Conservation (phyloP, 1,140 invertebrate species). For the Prorops nasuta region DNA sequence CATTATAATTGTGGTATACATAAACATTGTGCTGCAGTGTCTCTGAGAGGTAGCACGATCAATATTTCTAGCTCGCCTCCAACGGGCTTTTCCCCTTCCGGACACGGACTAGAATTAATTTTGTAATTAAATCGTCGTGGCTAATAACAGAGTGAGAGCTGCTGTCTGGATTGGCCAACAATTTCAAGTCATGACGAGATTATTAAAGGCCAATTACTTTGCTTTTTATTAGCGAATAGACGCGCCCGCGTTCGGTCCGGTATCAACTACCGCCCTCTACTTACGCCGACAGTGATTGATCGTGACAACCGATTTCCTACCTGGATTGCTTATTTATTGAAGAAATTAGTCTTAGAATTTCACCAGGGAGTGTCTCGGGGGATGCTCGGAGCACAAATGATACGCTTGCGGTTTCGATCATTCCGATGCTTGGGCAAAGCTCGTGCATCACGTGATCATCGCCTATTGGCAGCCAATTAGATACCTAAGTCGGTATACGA, state of each 20-base stretch:
- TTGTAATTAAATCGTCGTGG: conserved; percentile 53
- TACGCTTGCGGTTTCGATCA: too few relatives aligned
- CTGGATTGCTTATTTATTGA: conserved; percentile 30
- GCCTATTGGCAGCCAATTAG: too few relatives aligned
- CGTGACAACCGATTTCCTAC: conserved; percentile 10
- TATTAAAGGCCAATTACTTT: conserved; percentile 52
- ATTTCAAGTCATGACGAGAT: conserved; percentile 53
- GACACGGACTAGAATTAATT: conserved; percentile 50
- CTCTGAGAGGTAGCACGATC: too few relatives aligned
- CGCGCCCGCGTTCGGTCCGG: conserved; percentile 11
- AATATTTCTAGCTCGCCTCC: too few relatives aligned
- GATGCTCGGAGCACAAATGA: too few relatives aligned
- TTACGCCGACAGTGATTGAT: conserved; percentile 50
- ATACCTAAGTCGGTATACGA: too few relatives aligned
- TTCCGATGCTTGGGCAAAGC: too few relatives aligned
- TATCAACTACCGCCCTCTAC: conserved; percentile 42
- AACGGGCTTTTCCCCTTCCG: too few relatives aligned
- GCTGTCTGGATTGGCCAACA: conserved; percentile 30
- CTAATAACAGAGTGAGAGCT: conserved; percentile 47
- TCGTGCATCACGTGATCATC: too few relatives aligned
- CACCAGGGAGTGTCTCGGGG: conserved; percentile 13
- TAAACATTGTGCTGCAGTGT: too few relatives aligned
- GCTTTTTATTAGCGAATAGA: conserved; percentile 42
- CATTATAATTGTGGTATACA: too few relatives aligned
- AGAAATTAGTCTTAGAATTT: conserved; percentile 7